phyloP scores from a whole-genome alignment of 1,140 invertebrate genomes.

The Phocides pigmalion region DNA sequence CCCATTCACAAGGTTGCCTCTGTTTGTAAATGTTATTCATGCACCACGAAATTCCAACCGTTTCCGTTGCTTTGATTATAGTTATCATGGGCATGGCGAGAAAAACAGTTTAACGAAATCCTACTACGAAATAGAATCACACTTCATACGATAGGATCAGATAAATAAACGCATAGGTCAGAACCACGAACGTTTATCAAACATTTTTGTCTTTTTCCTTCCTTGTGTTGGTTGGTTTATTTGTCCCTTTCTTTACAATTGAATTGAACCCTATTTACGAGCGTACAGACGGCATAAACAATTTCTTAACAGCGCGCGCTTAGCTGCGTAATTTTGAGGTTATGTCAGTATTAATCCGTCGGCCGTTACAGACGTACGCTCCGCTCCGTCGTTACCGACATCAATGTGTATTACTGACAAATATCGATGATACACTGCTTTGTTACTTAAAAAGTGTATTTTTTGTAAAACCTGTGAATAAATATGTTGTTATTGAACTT shows the following conservation, averaged over 20 bases:
- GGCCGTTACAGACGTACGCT: slow-evolving; percentile 63
- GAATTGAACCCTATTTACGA: slow-evolving; percentile 66
- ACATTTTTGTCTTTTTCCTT: slow-evolving; percentile 43
- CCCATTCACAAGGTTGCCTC: slow-evolving; percentile 12
- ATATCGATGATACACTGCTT: not conserved
- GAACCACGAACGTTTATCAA: slow-evolving; percentile 32
- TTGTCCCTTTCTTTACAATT: slow-evolving; percentile 55
- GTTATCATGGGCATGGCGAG: slow-evolving; percentile 14
- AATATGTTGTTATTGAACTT: slow-evolving; percentile 5
- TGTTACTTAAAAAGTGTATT: slow-evolving; percentile 27
- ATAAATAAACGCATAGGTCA: slow-evolving; percentile 24
- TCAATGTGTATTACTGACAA: slow-evolving; percentile 37
- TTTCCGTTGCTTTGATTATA: slow-evolving; percentile 38
- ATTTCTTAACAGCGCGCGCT: slow-evolving; percentile 72
- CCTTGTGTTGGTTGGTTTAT: slow-evolving; percentile 35
- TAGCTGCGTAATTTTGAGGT: slow-evolving; percentile 69
- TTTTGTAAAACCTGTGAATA: slow-evolving; percentile 16
- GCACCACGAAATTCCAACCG: slow-evolving; percentile 34
- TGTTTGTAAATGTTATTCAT: slow-evolving; percentile 23
- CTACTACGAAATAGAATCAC: slow-evolving; percentile 12
- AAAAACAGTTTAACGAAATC: slow-evolving; percentile 32
- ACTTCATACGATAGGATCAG: not conserved
- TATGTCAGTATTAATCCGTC: slow-evolving; percentile 78
- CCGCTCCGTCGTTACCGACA: slow-evolving; percentile 38
- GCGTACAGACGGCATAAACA: slow-evolving; percentile 68